Evolutionary conservation across 2,888 invertebrate species (phyloP).

Genomic region (Mythimna lalbum): DNA sequence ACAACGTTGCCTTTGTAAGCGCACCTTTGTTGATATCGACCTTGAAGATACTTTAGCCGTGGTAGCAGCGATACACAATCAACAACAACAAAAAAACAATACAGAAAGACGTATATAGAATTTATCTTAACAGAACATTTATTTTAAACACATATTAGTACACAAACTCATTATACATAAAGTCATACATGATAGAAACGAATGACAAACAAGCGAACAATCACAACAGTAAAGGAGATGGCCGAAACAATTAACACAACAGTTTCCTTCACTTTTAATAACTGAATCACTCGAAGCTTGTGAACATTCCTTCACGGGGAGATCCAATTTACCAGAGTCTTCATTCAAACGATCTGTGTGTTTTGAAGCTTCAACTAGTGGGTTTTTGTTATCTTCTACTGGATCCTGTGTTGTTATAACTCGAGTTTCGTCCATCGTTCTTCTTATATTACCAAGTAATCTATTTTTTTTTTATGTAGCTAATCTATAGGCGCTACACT

Average conservation of each 20-base stretch:
- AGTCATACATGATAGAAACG: constrained; percentile 32
- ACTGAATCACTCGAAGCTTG: neutral
- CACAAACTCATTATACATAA: constrained; percentile 25
- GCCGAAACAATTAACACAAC: constrained; percentile 31
- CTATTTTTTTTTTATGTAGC: neutral
- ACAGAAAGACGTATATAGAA: no score
- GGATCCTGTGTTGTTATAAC: constrained; percentile 20
- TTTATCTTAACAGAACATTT: no score
- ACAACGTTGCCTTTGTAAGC: no score
- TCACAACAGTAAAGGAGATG: constrained; percentile 49
- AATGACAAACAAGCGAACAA: constrained; percentile 38
- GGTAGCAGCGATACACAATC: no score
- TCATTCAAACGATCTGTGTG: neutral
- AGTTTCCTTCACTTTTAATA: neutral
- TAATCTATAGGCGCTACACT: neutral
- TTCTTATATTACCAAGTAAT: neutral
- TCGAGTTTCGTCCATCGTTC: constrained; percentile 23
- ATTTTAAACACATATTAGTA: constrained; percentile 12
- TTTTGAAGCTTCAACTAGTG: neutral
- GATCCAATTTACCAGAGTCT: neutral
- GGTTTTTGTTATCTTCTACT: neutral
- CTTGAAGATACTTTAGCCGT: no score
- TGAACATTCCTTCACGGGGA: neutral
- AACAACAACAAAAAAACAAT: no score
- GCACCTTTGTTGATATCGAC: no score